These are phyloP conservation scores for Thryonomys swinderianus DNA, from an alignment of 2,113 vertebrate species.

Conservation along the genomic window DNA sequence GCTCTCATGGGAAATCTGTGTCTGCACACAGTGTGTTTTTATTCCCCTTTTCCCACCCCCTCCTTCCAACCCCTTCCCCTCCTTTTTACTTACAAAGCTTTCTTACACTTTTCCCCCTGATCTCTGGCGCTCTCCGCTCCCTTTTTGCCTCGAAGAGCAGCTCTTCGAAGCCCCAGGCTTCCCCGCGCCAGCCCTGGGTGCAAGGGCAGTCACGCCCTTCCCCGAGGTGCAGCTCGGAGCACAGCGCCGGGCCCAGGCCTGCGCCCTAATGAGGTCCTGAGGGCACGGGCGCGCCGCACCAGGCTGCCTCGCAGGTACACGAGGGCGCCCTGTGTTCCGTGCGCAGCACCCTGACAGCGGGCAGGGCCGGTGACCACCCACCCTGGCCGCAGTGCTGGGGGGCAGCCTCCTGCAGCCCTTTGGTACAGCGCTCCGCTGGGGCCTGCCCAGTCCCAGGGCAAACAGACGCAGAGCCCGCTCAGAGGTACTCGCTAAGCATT, in stretches of 20 bases:
- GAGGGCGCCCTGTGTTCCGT: not conserved
- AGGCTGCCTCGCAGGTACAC: not conserved
- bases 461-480: not conserved
- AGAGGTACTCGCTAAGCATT: not conserved
- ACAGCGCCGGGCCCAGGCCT: not conserved
- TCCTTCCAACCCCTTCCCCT: not conserved
- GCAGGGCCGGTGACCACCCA: not conserved
- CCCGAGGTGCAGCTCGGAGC: not conserved
- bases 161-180: not conserved
- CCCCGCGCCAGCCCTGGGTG: not conserved
- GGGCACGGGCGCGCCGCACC: no score
- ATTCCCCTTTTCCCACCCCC: not conserved
- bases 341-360: not conserved
- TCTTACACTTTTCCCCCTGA: not conserved
- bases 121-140: not conserved
- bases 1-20: not conserved
- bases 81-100: not conserved
- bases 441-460: not conserved
- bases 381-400: not conserved
- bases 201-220: not conserved
- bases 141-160: not conserved
- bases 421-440: not conserved
- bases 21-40: not conserved
- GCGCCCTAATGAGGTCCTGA: not conserved
- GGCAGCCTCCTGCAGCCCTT: not conserved